phyloP scores from a whole-genome alignment of 2,888 invertebrate species.

The Epinotia brunnichana region DNA sequence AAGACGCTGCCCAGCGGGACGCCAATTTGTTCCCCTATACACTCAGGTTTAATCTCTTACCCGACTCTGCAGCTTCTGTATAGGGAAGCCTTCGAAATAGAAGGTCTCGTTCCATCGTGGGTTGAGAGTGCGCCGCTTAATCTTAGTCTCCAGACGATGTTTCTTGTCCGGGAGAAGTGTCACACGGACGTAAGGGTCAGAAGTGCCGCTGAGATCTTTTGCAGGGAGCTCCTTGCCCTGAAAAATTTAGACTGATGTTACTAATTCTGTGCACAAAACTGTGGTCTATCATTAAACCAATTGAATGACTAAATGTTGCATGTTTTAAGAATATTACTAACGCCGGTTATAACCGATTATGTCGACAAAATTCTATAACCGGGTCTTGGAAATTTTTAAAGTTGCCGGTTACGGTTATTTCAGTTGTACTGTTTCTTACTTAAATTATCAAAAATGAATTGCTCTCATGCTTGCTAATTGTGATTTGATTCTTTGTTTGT shows the following conservation, averaged over 20 bases:
- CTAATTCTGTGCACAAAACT: no score
- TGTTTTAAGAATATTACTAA: no score
- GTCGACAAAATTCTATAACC: no score
- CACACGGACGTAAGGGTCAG: slow-evolving; percentile 95
- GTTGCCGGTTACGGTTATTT: no score
- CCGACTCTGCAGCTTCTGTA: slow-evolving; percentile 95
- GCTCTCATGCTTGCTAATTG: no score
- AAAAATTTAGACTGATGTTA: slow-evolving; percentile 50
- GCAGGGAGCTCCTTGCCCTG: slow-evolving; percentile 97
- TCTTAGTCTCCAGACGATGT: slow-evolving; percentile 95
- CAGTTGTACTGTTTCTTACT: no score
- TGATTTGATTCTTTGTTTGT: neutral
- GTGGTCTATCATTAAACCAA: no score
- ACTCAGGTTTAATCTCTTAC: slow-evolving; percentile 64
- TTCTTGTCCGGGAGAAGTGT: slow-evolving; percentile 96
- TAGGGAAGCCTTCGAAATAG: slow-evolving; percentile 97
- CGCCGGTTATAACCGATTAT: no score
- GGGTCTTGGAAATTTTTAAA: no score
- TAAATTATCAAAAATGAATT: no score
- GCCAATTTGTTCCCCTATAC: neutral
- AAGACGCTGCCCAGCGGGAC: slow-evolving; percentile 1
- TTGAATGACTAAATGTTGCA: no score
- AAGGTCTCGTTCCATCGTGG: slow-evolving; percentile 97
- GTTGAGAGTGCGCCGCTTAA: slow-evolving; percentile 94
- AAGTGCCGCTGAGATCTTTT: slow-evolving; percentile 95